These are phyloP conservation scores for Chrysocyon brachyurus DNA, from an alignment of 2,797 vertebrate species.

Conservation along the genomic window DNA sequence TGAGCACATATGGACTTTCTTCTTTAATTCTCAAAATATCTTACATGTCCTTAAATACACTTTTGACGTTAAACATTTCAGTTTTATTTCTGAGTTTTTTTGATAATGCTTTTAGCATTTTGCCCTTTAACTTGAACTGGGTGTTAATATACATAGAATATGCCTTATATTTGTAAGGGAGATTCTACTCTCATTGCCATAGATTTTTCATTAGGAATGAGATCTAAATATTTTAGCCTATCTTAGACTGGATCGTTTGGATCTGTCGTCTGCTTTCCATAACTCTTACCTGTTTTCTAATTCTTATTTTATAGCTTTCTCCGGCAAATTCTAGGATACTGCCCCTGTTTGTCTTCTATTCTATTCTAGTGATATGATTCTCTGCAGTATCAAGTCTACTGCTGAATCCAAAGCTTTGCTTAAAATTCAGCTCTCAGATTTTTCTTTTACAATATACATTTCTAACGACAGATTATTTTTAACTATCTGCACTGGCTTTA, in stretches of 20 bases:
- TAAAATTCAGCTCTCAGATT: conserved; percentile 33
- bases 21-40: neutral
- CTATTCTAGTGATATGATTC: neutral
- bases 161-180: neutral
- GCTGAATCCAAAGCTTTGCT: neutral
- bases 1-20: neutral
- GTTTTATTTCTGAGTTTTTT: neutral
- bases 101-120: neutral
- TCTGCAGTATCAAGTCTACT: neutral
- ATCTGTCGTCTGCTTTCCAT: neutral
- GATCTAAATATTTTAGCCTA: neutral
- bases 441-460: conserved; percentile 9
- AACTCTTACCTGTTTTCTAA: neutral
- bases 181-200: neutral
- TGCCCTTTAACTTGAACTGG: neutral
- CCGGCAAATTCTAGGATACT: neutral
- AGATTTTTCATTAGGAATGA: neutral
- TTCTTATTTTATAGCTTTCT: neutral
- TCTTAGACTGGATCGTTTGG: neutral
- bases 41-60: neutral
- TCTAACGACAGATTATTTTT: conserved; percentile 58
- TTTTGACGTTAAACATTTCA: conserved; percentile 29
- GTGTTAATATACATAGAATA: neutral
- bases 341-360: neutral
- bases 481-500: conserved; percentile 22